phyloP scores from a whole-genome alignment of 2,797 vertebrate species.

The Falco biarmicus region DNA sequence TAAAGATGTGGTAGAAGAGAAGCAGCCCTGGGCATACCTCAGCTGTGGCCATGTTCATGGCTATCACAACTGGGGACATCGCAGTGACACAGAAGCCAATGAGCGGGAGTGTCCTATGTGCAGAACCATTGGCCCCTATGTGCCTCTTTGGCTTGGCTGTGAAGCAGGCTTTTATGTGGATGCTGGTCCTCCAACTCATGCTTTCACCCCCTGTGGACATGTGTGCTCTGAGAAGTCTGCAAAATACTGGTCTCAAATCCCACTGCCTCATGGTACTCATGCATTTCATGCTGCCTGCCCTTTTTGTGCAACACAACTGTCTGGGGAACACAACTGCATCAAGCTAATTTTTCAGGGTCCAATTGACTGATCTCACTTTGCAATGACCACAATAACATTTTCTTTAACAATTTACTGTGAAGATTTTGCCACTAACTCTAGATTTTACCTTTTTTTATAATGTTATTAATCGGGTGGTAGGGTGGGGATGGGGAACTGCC shows the following conservation, averaged over 20 bases:
- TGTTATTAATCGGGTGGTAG: conserved; percentile 52
- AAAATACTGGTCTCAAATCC: conserved; percentile 96
- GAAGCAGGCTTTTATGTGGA: conserved; percentile 97
- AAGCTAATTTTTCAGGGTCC: conserved; percentile 99
- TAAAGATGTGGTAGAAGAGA: conserved; percentile 93
- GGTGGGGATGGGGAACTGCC: background rate
- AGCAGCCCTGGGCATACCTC: conserved; percentile 97
- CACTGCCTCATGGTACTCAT: conserved; percentile 93
- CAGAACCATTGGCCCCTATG: conserved; percentile 92
- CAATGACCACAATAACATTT: conserved; percentile 36
- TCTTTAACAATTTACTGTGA: conserved; percentile 82
- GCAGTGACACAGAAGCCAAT: conserved; percentile 89
- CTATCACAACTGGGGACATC: conserved; percentile 97
- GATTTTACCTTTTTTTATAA: conserved; percentile 77
- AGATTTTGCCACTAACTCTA: conserved; percentile 83
- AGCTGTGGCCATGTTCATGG: conserved; percentile 95
- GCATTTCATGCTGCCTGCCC: conserved; percentile 96
- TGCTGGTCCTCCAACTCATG: conserved; percentile 91
- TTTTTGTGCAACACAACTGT: conserved; percentile 93
- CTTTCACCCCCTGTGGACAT: conserved; percentile 95
- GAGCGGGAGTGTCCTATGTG: conserved; percentile 97
- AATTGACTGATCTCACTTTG: conserved; percentile 85
- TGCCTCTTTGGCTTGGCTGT: conserved; percentile 94
- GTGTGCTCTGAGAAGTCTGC: conserved; percentile 97
- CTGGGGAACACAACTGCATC: conserved; percentile 88